Conservation (phyloP, 2,113 vertebrate species). For the Ornithorhynchus anatinus region DNA sequence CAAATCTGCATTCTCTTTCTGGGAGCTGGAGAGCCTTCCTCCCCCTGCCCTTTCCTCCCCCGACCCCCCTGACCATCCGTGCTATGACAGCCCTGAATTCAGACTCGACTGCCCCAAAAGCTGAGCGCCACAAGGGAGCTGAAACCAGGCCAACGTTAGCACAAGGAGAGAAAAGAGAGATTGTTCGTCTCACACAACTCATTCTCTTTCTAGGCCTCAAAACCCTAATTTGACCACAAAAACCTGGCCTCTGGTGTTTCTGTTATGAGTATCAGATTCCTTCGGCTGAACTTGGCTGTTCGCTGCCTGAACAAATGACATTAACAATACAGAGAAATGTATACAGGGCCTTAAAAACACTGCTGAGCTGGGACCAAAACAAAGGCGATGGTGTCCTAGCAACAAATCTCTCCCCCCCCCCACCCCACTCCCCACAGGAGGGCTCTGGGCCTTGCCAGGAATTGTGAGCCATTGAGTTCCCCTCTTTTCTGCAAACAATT, state of each 20-base stretch:
- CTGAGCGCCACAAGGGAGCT: conserved; percentile 1
- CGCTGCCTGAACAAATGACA: conserved; percentile 72
- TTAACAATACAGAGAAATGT: conserved; percentile 73
- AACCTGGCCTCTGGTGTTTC: conserved; percentile 51
- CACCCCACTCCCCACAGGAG: not conserved
- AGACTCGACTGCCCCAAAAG: not conserved
- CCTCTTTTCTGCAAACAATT: conserved; percentile 63
- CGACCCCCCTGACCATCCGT: too few species aligned
- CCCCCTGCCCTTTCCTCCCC: too few species aligned
- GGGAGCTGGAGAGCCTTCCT: not conserved
- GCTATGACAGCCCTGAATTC: not conserved
- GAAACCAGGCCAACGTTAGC: conserved; percentile 13
- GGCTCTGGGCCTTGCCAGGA: conserved; percentile 42
- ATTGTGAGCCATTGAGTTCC: conserved; percentile 43
- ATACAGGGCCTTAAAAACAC: conserved; percentile 63
- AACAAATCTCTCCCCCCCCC: conserved; percentile 15
- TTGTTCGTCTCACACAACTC: conserved; percentile 21
- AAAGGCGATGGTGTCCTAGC: conserved; percentile 48
- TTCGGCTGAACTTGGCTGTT: conserved; percentile 69
- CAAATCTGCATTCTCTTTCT: conserved; percentile 28
- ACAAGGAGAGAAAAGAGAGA: conserved; percentile 28
- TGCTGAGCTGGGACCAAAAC: conserved; percentile 46
- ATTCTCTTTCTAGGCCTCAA: conserved; percentile 60
- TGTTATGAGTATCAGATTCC: conserved; percentile 48
- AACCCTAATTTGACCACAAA: conserved; percentile 71